These are phyloP conservation scores for Cyanoliseus patagonus DNA, from an alignment of 2,113 vertebrate genomes.

Conservation along the genomic window DNA sequence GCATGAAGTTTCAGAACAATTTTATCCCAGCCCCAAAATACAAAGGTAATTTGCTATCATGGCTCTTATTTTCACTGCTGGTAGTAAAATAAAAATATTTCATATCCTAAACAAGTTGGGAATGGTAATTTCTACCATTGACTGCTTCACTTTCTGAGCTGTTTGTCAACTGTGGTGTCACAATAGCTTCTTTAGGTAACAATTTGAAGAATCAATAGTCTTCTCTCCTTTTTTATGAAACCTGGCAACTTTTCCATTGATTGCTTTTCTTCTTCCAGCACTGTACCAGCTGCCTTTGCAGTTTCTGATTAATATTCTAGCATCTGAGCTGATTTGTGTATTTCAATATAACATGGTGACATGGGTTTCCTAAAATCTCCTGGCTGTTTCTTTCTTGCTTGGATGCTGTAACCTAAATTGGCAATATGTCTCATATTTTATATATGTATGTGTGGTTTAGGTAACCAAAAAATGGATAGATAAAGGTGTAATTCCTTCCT, in stretches of 20 bases:
- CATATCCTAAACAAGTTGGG: neutral
- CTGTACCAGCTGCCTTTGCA: slow-evolving; percentile 25
- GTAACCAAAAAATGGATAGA: neutral
- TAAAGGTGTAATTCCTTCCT: neutral
- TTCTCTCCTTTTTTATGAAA: slow-evolving; percentile 30
- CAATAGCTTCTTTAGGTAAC: slow-evolving; percentile 37
- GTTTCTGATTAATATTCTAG: slow-evolving; percentile 41
- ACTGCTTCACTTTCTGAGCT: neutral
- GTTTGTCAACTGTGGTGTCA: slow-evolving; percentile 17
- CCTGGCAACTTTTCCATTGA: slow-evolving; percentile 14
- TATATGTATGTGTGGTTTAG: neutral
- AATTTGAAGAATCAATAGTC: slow-evolving; percentile 48
- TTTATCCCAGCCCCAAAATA: neutral
- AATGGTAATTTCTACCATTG: neutral
- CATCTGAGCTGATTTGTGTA: neutral
- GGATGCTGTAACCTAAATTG: neutral
- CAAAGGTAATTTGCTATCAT: neutral
- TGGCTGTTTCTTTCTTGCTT: neutral
- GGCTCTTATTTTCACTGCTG: neutral
- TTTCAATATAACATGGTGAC: neutral
- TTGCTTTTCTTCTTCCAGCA: slow-evolving; percentile 16
- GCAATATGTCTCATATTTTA: neutral
- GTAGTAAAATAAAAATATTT: slow-evolving; percentile 27
- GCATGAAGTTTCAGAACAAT: neutral
- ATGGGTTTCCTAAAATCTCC: neutral